A percentile compares a stretch with the other conserved stretches of the same genome.
These are phyloP conservation scores for rabbit (Oryctolagus cuniculus) DNA, from an alignment of 2,113 vertebrate species.

Conservation along the genomic window DNA sequence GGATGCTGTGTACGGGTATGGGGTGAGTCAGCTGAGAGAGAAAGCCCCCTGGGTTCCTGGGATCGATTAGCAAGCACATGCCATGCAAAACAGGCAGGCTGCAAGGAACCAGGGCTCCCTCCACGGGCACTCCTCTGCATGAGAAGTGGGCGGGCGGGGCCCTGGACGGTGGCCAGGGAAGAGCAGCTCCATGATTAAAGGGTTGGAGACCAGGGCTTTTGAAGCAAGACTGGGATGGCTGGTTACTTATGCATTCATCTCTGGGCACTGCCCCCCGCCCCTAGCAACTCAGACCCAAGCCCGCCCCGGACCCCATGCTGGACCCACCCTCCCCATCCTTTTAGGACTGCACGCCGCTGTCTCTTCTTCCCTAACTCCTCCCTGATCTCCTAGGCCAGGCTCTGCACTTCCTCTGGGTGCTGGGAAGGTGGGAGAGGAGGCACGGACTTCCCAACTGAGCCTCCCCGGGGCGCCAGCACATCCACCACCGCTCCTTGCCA, in stretches of 20 bases:
- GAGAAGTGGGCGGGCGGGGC: constrained; percentile 70
- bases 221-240: constrained; percentile 70
- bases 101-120: constrained; percentile 49
- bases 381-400: no score
- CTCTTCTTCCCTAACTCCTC: no score
- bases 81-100: constrained; percentile 55
- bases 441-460: background rate
- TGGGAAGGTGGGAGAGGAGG: background rate
- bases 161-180: constrained; percentile 80
- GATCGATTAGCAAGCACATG: constrained; percentile 64
- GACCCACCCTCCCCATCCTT: background rate
- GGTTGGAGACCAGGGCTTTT: constrained; percentile 72
- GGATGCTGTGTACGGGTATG: background rate
- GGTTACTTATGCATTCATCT: constrained; percentile 76
- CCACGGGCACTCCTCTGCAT: background rate
- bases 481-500: background rate
- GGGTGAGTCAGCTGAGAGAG: constrained; percentile 39
- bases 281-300: constrained; percentile 36
- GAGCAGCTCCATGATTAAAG: constrained; percentile 83
- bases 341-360: no score
- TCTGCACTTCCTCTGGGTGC: no score
- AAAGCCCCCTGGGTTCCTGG: constrained; percentile 64
- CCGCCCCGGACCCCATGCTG: background rate
- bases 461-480: background rate
- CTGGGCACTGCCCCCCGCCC: constrained; percentile 29